Evolutionary conservation across 2,888 invertebrate genomes (phyloP).

Genomic region (Clostera curtula): DNA sequence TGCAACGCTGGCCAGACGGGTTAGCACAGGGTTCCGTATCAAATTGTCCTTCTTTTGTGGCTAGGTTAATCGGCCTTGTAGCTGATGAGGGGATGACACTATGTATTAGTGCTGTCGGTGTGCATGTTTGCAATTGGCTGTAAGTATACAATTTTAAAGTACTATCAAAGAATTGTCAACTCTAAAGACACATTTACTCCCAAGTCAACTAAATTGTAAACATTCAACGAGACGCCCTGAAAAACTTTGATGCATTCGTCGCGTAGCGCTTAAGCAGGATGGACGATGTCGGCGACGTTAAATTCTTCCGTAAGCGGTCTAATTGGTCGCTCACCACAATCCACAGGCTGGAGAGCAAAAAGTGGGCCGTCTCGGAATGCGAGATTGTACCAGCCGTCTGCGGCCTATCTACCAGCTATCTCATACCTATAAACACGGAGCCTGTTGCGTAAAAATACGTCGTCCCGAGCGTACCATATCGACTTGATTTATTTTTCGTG

Average conservation of each 20-base stretch:
- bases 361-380: conserved; percentile 69
- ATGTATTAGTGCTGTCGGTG: too few species aligned
- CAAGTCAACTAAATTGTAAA: too few species aligned
- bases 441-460: conserved; percentile 71
- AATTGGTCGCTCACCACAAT: conserved; percentile 61
- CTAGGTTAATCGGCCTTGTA: too few species aligned
- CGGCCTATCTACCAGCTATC: conserved; percentile 33
- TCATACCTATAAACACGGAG: conserved; percentile 66
- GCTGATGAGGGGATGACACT: too few species aligned
- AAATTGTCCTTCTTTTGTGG: too few species aligned
- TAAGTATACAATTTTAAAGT: too few species aligned
- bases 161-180: too few species aligned
- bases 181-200: too few species aligned
- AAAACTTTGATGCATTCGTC: conserved; percentile 7
- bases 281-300: conserved; percentile 54
- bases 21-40: too few species aligned
- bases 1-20: too few species aligned
- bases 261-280: conserved; percentile 13
- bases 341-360: conserved; percentile 53
- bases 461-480: conserved; percentile 51
- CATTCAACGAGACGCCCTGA: conserved; percentile 21
- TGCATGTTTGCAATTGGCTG: too few species aligned
- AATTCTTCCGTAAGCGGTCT: conserved; percentile 63
- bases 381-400: conserved; percentile 71
- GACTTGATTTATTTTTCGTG: conserved; percentile 61